phyloP scores from a whole-genome alignment of 2,113 vertebrate species.

The Tragelaphus buxtoni region DNA sequence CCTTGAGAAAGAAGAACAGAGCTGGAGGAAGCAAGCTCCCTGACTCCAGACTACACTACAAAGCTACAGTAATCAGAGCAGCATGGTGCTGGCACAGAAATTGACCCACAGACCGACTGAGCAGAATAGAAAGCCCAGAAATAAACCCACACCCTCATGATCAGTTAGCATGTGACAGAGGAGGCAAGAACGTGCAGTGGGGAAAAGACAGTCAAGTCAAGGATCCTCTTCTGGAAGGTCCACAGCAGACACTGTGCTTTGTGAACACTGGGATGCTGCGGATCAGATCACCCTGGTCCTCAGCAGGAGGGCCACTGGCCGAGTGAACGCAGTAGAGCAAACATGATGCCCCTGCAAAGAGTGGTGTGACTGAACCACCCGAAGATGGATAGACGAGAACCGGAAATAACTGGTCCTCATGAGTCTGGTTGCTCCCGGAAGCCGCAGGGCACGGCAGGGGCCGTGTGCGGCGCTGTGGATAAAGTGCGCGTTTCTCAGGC shows the following conservation, averaged over 20 bases:
- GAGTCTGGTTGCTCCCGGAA: not conserved
- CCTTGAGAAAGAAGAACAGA: not conserved
- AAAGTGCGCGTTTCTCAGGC: not conserved
- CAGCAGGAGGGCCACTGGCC: not conserved
- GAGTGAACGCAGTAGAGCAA: not conserved
- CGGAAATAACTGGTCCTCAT: not conserved
- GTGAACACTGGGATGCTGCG: not conserved
- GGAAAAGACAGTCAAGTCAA: not conserved
- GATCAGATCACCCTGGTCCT: not conserved
- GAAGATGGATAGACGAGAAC: not conserved
- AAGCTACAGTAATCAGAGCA: not conserved
- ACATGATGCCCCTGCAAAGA: not conserved
- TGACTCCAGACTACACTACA: not conserved
- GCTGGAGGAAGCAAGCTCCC: not conserved
- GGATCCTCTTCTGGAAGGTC: not conserved
- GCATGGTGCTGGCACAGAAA: not conserved
- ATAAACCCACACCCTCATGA: not conserved
- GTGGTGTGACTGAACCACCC: not conserved
- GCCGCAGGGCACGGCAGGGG: not conserved
- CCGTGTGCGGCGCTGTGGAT: rapidly evolving
- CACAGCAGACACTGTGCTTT: not conserved
- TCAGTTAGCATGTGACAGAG: not conserved
- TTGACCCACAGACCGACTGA: not conserved
- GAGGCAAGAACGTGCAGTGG: not conserved
- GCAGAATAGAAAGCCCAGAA: not conserved